phyloP scores from a whole-genome alignment of 2,888 invertebrate genomes.

The Caradrina kadenii region DNA sequence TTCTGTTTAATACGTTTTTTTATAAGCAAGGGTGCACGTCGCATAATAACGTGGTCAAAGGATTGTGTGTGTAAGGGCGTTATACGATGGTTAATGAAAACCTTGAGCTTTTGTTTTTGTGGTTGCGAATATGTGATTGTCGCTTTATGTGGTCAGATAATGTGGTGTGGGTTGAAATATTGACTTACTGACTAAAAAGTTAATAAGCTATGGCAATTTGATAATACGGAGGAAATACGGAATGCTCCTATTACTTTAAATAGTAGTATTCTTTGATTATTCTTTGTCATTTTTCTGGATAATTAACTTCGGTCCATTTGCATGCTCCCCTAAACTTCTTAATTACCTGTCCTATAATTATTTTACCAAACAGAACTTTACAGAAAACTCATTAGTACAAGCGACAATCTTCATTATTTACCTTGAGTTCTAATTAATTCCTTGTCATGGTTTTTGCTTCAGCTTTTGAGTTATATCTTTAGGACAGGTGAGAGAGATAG shows the following conservation, averaged over 20 bases:
- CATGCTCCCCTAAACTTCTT: constrained; percentile 81
- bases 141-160: constrained; percentile 30
- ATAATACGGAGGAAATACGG: neutral
- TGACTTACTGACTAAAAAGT: no score
- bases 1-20: constrained; percentile 79
- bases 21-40: constrained; percentile 77
- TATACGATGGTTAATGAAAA: constrained; percentile 62
- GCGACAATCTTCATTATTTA: constrained; percentile 91
- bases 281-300: constrained; percentile 71
- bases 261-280: constrained; percentile 23
- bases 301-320: constrained; percentile 78
- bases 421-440: constrained; percentile 90
- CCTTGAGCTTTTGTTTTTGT: constrained; percentile 54
- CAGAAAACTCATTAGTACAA: constrained; percentile 88
- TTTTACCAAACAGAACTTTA: constrained; percentile 75
- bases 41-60: constrained; percentile 82
- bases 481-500: constrained; percentile 75
- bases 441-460: constrained; percentile 91
- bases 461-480: constrained; percentile 88
- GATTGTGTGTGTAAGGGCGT: constrained; percentile 59
- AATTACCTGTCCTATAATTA: constrained; percentile 88
- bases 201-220: neutral
- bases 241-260: neutral
- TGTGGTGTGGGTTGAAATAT: constrained; percentile 25
- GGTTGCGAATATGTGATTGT: constrained; percentile 24